These are phyloP conservation scores for Neodon shergylaensis DNA, from an alignment of 2,113 vertebrate species.

Conservation along the genomic window DNA sequence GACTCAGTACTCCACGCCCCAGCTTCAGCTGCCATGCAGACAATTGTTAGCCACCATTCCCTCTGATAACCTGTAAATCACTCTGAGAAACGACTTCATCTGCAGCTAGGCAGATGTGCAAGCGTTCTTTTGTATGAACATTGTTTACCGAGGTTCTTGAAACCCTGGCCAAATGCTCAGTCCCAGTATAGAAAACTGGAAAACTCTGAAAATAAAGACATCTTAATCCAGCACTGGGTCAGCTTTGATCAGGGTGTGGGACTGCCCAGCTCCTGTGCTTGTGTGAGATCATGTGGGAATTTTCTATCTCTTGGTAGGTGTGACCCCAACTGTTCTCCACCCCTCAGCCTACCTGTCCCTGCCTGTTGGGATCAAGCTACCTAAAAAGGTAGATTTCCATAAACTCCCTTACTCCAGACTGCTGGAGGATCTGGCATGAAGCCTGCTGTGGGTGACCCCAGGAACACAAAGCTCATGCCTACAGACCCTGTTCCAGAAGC, in stretches of 20 bases:
- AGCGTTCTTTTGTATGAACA: not conserved
- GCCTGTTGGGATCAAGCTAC: not conserved
- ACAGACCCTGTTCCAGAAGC: not conserved
- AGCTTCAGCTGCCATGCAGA: not conserved
- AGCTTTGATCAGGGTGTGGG: not conserved
- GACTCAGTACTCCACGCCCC: not conserved
- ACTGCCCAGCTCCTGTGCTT: not conserved
- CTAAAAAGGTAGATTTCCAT: not conserved
- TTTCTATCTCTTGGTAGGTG: conserved; percentile 5
- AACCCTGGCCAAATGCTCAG: not conserved
- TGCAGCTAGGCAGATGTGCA: not conserved
- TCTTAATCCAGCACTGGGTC: not conserved
- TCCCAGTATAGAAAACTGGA: not conserved
- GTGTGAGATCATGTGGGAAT: conserved; percentile 7
- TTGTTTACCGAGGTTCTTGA: not conserved
- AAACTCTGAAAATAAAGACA: not conserved
- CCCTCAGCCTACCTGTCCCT: not conserved
- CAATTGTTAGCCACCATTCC: not conserved
- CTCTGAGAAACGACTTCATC: not conserved
- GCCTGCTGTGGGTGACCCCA: not conserved
- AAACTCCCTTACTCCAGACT: not conserved
- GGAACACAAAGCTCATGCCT: not conserved
- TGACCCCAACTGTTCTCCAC: not conserved
- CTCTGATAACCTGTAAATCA: not conserved
- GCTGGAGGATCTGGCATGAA: not conserved